Evolutionary conservation across 2,113 vertebrate species (phyloP).

Genomic region (Coracopsis vasa): DNA sequence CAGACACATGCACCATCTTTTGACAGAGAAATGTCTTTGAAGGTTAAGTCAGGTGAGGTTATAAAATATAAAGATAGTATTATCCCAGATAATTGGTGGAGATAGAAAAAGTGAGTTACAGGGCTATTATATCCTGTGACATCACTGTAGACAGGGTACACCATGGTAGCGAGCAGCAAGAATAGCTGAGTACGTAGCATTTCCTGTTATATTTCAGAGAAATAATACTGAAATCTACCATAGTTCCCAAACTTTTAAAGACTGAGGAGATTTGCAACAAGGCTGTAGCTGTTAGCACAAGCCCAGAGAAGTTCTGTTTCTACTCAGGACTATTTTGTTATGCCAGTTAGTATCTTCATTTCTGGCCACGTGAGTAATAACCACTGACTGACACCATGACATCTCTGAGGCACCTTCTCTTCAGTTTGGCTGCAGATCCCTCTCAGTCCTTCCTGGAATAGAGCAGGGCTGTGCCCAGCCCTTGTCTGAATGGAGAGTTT

Average conservation of each 20-base stretch:
- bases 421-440: neutral
- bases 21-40: neutral
- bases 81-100: conserved; percentile 71
- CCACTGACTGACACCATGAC: neutral
- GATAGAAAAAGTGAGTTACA: conserved; percentile 69
- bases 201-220: neutral
- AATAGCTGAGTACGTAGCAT: neutral
- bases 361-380: neutral
- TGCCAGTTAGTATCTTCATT: neutral
- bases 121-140: conserved; percentile 62
- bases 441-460: neutral
- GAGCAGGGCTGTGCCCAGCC: neutral
- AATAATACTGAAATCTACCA: neutral
- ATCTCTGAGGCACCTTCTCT: neutral
- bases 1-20: neutral
- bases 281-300: neutral
- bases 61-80: conserved; percentile 59
- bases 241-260: neutral
- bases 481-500: neutral
- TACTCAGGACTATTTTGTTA: neutral
- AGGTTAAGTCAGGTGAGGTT: neutral
- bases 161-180: neutral
- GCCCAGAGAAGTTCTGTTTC: neutral
- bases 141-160: conserved; percentile 73
- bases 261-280: neutral